phyloP scores from a whole-genome alignment of 2,797 vertebrate species.

The Buphagus erythrorhynchus region DNA sequence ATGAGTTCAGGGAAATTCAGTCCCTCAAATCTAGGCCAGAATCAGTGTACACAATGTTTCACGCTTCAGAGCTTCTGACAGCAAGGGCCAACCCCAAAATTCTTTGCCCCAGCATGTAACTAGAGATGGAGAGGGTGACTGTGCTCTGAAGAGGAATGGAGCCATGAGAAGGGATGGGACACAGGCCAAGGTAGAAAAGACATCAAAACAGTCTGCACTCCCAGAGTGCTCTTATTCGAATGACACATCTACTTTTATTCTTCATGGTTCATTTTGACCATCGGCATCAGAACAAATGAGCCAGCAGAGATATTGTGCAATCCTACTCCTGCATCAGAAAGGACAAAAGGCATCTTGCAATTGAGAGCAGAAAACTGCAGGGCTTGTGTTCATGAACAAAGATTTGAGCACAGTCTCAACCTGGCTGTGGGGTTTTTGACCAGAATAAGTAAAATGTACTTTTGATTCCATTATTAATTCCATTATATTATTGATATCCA shows the following conservation, averaged over 20 bases:
- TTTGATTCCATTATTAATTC: background rate
- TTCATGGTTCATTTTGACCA: slow-evolving; percentile 37
- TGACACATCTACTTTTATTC: background rate
- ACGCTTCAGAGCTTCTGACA: slow-evolving; percentile 4
- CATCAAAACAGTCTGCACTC: background rate
- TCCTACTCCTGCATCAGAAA: background rate
- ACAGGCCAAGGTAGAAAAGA: background rate
- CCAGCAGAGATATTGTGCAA: background rate
- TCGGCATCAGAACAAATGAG: slow-evolving; percentile 1
- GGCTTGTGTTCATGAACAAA: background rate
- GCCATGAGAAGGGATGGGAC: background rate
- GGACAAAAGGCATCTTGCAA: background rate
- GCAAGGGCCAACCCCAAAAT: background rate
- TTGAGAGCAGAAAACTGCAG: background rate
- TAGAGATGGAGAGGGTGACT: background rate
- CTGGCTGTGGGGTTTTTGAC: background rate
- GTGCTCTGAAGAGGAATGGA: slow-evolving; percentile 8
- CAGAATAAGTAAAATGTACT: background rate
- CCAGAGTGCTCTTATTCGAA: background rate
- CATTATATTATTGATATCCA: too few relatives aligned
- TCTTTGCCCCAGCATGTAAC: background rate
- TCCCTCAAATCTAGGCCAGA: background rate
- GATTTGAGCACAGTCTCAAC: background rate
- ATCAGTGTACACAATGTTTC: background rate
- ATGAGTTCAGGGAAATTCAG: background rate